Evolutionary conservation across 1,140 invertebrate species (phyloP).

Genomic region (Pseudomyrmex flavicornis): DNA sequence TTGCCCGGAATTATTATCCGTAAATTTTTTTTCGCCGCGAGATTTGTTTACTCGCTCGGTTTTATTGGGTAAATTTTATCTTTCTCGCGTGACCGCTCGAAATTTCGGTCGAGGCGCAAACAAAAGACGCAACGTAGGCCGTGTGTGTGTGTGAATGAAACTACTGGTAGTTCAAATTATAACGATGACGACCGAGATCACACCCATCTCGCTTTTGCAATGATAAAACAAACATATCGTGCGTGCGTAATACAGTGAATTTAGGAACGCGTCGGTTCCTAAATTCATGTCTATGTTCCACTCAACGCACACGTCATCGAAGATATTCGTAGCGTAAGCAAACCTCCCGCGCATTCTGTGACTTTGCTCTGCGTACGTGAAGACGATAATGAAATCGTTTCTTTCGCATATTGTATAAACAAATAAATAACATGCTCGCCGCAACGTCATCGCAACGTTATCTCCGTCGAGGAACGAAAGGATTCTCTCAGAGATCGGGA

Average conservation of each 20-base stretch:
- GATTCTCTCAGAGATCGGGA: background rate
- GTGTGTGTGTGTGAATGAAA: slow-evolving; percentile 32
- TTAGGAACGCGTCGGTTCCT: slow-evolving; percentile 32
- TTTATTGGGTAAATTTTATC: slow-evolving; percentile 46
- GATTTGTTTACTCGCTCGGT: slow-evolving; percentile 8
- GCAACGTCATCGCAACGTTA: background rate
- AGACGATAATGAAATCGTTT: no score
- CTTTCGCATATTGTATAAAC: no score
- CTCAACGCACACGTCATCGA: background rate
- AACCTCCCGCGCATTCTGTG: background rate
- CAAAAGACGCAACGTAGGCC: no score
- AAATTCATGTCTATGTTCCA: slow-evolving; percentile 32
- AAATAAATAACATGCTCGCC: no score
- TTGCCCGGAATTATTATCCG: background rate
- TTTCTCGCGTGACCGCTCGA: slow-evolving; percentile 56
- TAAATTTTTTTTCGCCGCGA: slow-evolving; percentile 18
- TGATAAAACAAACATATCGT: slow-evolving; percentile 62
- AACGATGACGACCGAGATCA: slow-evolving; percentile 57
- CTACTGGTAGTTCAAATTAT: slow-evolving; percentile 66
- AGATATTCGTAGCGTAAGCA: slow-evolving; percentile 16
- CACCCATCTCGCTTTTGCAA: background rate
- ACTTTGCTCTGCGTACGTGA: no score
- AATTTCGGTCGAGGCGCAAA: slow-evolving; percentile 38
- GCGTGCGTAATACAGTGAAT: slow-evolving; percentile 21
- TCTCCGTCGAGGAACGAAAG: background rate